These are phyloP conservation scores for Chaenocephalus aceratus DNA, from an alignment of 2,113 vertebrate genomes.

Conservation along the genomic window DNA sequence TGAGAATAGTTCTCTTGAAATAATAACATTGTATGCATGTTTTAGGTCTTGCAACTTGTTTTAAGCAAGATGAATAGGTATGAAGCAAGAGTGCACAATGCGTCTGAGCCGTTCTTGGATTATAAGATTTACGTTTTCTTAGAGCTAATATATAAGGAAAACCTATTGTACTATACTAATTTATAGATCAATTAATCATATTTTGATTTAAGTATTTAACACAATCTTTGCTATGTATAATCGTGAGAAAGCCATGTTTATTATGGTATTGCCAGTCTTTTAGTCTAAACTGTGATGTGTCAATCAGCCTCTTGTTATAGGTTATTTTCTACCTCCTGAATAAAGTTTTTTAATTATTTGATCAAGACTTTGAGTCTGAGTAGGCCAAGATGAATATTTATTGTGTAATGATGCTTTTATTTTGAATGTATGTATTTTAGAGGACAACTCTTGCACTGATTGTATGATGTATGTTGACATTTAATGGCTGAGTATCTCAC, in stretches of 20 bases:
- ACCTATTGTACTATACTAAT: conserved; percentile 33
- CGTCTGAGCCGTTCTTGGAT: not conserved
- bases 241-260: conserved; percentile 6
- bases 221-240: not conserved
- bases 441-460: conserved; percentile 22
- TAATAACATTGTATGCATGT: too few relatives aligned
- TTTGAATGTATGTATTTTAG: conserved; percentile 30
- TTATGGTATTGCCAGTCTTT: not conserved
- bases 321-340: conserved; percentile 56
- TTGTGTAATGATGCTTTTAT: conserved; percentile 28
- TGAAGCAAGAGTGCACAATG: conserved; percentile 15
- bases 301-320: conserved; percentile 13
- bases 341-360: conserved; percentile 21
- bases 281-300: not conserved
- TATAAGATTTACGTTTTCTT: conserved; percentile 33
- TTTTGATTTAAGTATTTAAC: conserved; percentile 31
- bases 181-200: conserved; percentile 4
- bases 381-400: conserved; percentile 18
- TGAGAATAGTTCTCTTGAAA: too few relatives aligned
- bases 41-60: too few relatives aligned
- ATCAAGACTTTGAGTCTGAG: conserved; percentile 12
- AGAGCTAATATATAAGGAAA: conserved; percentile 7
- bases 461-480: conserved; percentile 2
- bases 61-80: not conserved
- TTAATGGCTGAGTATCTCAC: conserved; percentile 20